Base-by-base conservation (phyloP, 2,888 invertebrate species). In the Cosmia trapezina region DNA sequence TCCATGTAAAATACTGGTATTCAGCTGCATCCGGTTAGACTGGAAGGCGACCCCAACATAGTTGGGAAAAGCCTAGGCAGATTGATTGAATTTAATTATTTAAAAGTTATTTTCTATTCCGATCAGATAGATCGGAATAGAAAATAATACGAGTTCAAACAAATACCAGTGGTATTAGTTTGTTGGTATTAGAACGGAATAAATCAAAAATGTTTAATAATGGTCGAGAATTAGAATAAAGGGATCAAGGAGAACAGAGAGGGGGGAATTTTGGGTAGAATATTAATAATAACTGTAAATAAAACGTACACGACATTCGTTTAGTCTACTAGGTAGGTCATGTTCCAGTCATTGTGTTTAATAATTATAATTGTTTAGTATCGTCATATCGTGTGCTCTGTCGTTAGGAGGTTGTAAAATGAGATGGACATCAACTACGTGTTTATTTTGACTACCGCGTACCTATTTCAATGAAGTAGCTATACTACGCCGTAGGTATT, bases 321-420 rank as follows among this genome's bases (percentile, higher is more conserved):
- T 57, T 61, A 47, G 60, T 64, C 53, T 59, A 47, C n/a, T 62
- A 33, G 4, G 17, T 62, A 66, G 9, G n/a, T 82, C 79, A 53
- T 54, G 12, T 68, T 80, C 17, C 49, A 63, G 6, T 68, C 67
- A 61, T 37, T 78, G 28, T 59, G 56, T 53, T 67, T 43, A 59
- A 73, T 73, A 12, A 47, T 37, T 60, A 14, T 66, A 70, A 73
- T 67, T 54, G 59, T 22, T 33, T 43, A 53, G 60, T 62, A 45
- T 83, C 63, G 57, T 43, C 49, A 57, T 62, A 45, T 83, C 63
- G 57, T 22, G 37, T 57, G 43, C 43, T 4, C 63, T 22, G 37
- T 57, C 53, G 57, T 57, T 43, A 22, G 4, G 56, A 51, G 11
- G 37, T 59, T 83, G 75, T 74, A 80, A 83, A 43, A 41, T 59